Base-by-base conservation (phyloP, 2,113 vertebrate species). In the Petroica traversi region DNA sequence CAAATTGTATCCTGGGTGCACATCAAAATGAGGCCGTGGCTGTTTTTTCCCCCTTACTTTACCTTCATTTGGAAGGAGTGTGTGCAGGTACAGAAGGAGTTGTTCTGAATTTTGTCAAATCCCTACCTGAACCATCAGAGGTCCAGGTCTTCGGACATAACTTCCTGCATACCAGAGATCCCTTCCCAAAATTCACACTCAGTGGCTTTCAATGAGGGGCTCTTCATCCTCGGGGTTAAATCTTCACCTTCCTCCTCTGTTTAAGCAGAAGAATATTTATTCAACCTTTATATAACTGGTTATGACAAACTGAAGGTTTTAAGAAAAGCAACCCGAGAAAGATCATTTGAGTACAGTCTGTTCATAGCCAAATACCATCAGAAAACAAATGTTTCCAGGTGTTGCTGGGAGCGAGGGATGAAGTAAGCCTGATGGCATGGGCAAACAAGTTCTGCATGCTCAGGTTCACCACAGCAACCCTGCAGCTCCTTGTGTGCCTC, bases 371-470 rank as follows among this genome's bases (percentile, higher is more conserved):
- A 92, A 84, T 16, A 84, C 25, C 59, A 54, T 12, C 74, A 58
- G 76, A 84, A 96, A 86, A 76, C 55, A 88, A 80, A 66, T 57
- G 68, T 84, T 94, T 84, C 80, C 64, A 87, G 89, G 92, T 77
- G 64, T 66, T 92, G 36, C 83, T 85, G 0, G 0, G 48, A 74
- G 34, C 18, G 72, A 49, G 58, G 59, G 72, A 25, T 81, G 84
- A 92, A 86, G 64, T 80, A 89, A 81, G 59, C 33, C 72, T 67
- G 59, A 77, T 79, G 79, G 48, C 59, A 69, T 5, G 43, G 74
- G 71, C 89, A 93, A 64, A 90, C 67, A 86, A 83, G 54, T 92
- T 88, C 72, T 83, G 9, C 63, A 55, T 0, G 8, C 86, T 38
- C 20, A 68, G 36, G 45, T 57, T 84, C 49, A 57, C 36, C 67